phyloP scores from a whole-genome alignment of 2,888 invertebrate genomes.

The Teleogryllus oceanicus region DNA sequence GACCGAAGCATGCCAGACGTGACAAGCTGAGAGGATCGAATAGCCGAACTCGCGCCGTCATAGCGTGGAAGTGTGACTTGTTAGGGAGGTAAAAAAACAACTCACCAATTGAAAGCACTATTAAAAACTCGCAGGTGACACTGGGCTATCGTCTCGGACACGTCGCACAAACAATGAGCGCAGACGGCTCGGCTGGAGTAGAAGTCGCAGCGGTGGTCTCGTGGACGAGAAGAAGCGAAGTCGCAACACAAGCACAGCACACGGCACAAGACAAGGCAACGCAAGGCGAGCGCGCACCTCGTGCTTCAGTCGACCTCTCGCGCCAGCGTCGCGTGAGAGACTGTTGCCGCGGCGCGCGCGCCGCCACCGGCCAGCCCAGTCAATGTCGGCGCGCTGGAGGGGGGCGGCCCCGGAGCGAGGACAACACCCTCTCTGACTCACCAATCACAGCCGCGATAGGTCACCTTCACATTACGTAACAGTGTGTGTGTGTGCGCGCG shows the following conservation, averaged over 20 bases:
- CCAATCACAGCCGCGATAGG: slow-evolving; percentile 52
- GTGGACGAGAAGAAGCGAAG: background rate
- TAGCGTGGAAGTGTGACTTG: background rate
- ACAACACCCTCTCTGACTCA: slow-evolving; percentile 54
- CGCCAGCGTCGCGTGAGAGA: slow-evolving; percentile 6
- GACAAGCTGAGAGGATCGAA: background rate
- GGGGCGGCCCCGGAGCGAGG: slow-evolving; percentile 46
- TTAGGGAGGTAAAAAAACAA: background rate
- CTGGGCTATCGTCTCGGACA: background rate
- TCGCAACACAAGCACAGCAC: background rate
- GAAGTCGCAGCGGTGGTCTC: no score
- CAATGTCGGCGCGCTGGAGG: slow-evolving; percentile 38
- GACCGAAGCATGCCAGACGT: background rate
- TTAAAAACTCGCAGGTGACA: background rate
- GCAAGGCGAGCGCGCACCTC: background rate
- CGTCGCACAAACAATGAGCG: background rate
- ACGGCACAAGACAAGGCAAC: background rate
- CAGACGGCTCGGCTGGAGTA: background rate
- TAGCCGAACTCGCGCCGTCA: background rate
- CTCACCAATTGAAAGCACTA: slow-evolving; percentile 1
- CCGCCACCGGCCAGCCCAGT: slow-evolving; percentile 11
- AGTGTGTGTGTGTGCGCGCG: slow-evolving; percentile 40
- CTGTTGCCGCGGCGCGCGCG: background rate
- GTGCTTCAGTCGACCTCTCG: background rate
- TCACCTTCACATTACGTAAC: slow-evolving; percentile 52